Evolutionary conservation across 1,140 invertebrate species (phyloP), one percentile per base, ranked within the genome.

Genomic region (Zophobas morio): DNA sequence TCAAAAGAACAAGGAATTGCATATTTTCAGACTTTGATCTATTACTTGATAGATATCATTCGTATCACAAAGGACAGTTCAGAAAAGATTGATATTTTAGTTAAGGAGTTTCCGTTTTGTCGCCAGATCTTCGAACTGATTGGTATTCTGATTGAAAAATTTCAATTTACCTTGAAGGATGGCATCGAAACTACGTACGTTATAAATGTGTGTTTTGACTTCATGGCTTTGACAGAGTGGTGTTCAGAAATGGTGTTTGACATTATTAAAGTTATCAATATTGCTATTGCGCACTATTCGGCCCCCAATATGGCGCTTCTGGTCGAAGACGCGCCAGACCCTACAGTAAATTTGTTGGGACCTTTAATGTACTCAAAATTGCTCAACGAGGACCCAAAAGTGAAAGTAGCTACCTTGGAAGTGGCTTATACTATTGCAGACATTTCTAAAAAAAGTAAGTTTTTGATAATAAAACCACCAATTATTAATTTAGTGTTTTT

Each of bases 161-260:
- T 91, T 54, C 90, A 92, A 76, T 89, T 94, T 2, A 91, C 90
- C 2, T 94, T 93, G 93, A 89, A 90, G 60, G 92, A 94, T 80
- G 91, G 89, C 79, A 86, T 92, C 6, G 91, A 92, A 87, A 90
- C 91, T 0, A 86, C 91, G 39, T 91, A 90, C 77, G 82, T 88
- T 0, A 84, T 87, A n/a, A 84, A 83, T 70, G 82, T 81, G 4
- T 74, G 85, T 33, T 78, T 87, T 1, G 84, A 84, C 76, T 82
- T 87, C 2, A 51, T 88, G 37, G 83, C 86, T 34, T 84, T 84
- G 74, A 77, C 81, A 8, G 85, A 83, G 53, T 81, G 87, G 83
- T 81, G 86, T 56, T 49, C 82, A 33, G 81, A 82, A 3, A 85
- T 86, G 56, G 56, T 60, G n/a, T 6, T 60, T 1, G 34, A 79